Evolutionary conservation across 2,113 vertebrate species (phyloP), one percentile per base, ranked within the genome.

Genomic region (Melozone crissalis): DNA sequence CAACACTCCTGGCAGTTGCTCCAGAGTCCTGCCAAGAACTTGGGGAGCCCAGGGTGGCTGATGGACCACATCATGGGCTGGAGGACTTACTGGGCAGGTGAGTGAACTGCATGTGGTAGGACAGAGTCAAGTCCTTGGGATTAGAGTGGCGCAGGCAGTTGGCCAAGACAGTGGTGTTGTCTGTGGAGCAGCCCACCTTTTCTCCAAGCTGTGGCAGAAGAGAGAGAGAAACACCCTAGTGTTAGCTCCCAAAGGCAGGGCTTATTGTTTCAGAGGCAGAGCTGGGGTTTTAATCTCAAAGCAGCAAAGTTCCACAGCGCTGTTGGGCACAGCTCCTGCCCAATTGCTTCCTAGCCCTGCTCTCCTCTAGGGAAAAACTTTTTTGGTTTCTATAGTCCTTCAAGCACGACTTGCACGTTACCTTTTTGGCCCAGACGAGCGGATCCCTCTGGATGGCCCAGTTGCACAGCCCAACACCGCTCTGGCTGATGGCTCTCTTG

Each of bases 401-500:
- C 27, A 46, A 12, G 9, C 39, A 47, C 15, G 30, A 65, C 12
- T 49, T n/a, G 6, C 27, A 12, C 1, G 0, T 94, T 94, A 99
- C 99, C 98, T 95, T 93, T 73, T 98, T 97, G 54, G 99, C 98
- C 89, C 96, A 97, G 39, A 7, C 33, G 10, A 99, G 98, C 0
- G 99, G 99, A 43, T 99, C 96, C 65, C 15, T 97, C 97, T 98
- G 99, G 93, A 99, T 72, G n/a, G 78, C 98, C 99, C 99, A 99
- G 33, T 98, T 97, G 91, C 98, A 98, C 22, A 98, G n/a, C 3
- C 97, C 98, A 0, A 99, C 98, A 0, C 99, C 99, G 0, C 99
- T 99, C 97, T 99, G 99, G 87, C 98, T 99, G 96, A 99, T 99
- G 91, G 98, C 99, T 94, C 99, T 97, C 79, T 94, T 98, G 96